Base-by-base conservation (phyloP, 2,888 invertebrate species). In the Cyaniris semiargus region DNA sequence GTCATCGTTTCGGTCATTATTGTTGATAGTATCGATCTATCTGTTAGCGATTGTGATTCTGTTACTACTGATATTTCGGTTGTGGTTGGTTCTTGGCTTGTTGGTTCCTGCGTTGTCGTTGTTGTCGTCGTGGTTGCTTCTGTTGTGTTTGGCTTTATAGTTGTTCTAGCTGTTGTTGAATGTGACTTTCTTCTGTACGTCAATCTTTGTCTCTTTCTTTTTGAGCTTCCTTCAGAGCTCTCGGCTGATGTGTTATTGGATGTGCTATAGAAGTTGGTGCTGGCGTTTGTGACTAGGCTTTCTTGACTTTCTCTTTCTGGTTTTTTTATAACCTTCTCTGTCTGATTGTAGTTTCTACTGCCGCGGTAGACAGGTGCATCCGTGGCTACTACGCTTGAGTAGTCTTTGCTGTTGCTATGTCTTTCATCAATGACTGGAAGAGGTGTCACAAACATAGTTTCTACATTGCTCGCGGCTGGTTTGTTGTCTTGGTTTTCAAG, bases 341-440 rank as follows among this genome's bases (percentile, higher is more conserved):
- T 83, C 44, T 83, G 83, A n/a, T 83, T 87, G 31, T 85, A 84
- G 38, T 91, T 89, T 84, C 93, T 89, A 53, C 85, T 90, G 21
- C 88, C 90, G 82, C 91, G 85, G 75, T 93, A 93, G 0, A 93
- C 86, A 3, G 93, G 93, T 13, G 91, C 82, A 3, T 86, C 82
- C 79, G 86, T 85, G 21, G 74, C 18, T 1, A 48, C 74, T 48
- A 74, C 53, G 21, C 88, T 87, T 2, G 85, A 81, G 31, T 81
- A 77, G 58, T 85, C 85, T 13, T 83, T 80, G 75, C 84, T 87
- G 10, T 87, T 84, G 70, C 86, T 88, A 76, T 86, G 87, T 82
- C 93, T 89, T 79, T 92, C 93, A 76, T 93, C 92, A 34, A 92
- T 83, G 3, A 88, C 77, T 10, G 92, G 88, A 75, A 86, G 87